Evolutionary conservation across 2,113 vertebrate genomes (phyloP), one percentile per base, ranked within the genome.

Genomic region (Thymallus thymallus): DNA sequence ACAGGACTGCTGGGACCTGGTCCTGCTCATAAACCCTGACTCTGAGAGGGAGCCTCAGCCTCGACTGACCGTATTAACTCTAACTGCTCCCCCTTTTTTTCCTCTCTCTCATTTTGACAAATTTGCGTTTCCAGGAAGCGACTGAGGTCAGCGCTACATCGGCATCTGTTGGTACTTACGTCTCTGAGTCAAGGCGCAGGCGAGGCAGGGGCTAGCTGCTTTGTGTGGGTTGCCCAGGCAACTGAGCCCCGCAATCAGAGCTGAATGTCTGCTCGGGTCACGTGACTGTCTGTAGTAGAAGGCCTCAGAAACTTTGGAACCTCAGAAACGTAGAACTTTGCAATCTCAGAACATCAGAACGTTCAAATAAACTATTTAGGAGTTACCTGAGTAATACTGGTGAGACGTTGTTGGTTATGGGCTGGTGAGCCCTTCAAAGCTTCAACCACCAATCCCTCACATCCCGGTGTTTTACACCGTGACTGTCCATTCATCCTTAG

Each of bases 101-200:
- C n/a, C n/a, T 82, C 93, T 92, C 92, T 93, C 93, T 92, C 93
- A 93, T 94, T 95, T 95, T 96, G 95, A 96, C 95, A 96, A 95
- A 95, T 95, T 93, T 90, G 87, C 83, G 88, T 95, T 96, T 96
- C 93, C 95, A 95, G 95, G 95, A 96, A 96, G 95, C 91, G 90
- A 91, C 93, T 94, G 92, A 94, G 95, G 95, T 96, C 95, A 95
- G 88, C 76, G 77, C 90, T 83, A 93, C 95, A 96, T 96, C 90
- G 83, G 94, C 95, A 96, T 96, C 95, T 96, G 95, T 95, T 96
- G 94, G 89, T 95, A 91, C 93, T 96, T 96, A 96, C 87, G 90
- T 90, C 80, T 89, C 89, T 90, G 91, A 41, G 92, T 91, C 23
- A 30, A 64, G 62, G 30, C 24, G 23, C 32, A 68, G 41, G 4